Conservation (phyloP, 2,888 invertebrate species). For the Prenolepis imparis region DNA sequence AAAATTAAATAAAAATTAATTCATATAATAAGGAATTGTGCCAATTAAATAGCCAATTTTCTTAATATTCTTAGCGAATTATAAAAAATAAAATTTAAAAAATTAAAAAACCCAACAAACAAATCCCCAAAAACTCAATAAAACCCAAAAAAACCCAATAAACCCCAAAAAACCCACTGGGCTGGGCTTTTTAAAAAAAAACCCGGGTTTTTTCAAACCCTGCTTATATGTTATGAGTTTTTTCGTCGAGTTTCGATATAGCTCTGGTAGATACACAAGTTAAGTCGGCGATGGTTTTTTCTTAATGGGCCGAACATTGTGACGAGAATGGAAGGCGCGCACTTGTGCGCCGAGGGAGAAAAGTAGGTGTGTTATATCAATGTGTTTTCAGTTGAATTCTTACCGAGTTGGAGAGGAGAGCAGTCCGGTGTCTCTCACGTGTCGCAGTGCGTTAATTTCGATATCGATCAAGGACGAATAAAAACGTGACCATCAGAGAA, state of each 20-base stretch:
- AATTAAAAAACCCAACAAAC: too few species aligned
- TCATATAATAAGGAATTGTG: too few species aligned
- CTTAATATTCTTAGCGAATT: too few species aligned
- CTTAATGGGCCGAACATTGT: slow-evolving; percentile 33
- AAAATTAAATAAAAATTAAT: too few species aligned
- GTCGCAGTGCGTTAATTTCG: slow-evolving; percentile 60
- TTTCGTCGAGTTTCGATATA: not conserved
- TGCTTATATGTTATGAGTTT: not conserved
- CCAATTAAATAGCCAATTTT: too few species aligned
- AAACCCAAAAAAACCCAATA: too few species aligned
- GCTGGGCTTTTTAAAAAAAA: too few species aligned
- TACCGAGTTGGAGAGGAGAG: slow-evolving; percentile 74
- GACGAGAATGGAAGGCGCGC: slow-evolving; percentile 33
- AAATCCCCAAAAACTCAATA: too few species aligned
- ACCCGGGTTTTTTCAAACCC: too few species aligned
- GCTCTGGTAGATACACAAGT: slow-evolving; percentile 6
- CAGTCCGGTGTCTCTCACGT: slow-evolving; percentile 46
- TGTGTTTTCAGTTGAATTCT: slow-evolving; percentile 77
- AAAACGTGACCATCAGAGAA: not conserved
- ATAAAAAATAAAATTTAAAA: too few species aligned
- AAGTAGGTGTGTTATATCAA: slow-evolving; percentile 76
- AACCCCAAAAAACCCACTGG: too few species aligned
- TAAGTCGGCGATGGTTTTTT: slow-evolving; percentile 27
- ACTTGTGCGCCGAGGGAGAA: slow-evolving; percentile 70
- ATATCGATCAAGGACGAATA: not conserved